Percentiles rank a stretch among this genome's conserved stretches.
These are phyloP conservation scores for Tarsius wallacei DNA, from an alignment of 2,797 vertebrate genomes.

Conservation along the genomic window DNA sequence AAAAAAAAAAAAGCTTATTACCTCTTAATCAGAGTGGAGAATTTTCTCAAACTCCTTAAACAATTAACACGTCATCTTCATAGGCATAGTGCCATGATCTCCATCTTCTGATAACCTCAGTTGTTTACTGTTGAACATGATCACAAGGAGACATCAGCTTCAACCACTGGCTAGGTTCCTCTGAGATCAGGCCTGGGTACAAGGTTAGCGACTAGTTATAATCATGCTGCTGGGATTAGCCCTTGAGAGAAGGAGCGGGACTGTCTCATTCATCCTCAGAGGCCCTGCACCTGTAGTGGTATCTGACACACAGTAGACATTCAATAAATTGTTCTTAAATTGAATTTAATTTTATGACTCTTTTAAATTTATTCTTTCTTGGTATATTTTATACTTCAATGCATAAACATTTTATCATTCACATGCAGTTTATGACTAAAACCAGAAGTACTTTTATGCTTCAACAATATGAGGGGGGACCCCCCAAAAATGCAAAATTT, in stretches of 20 bases:
- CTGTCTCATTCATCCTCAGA: neutral
- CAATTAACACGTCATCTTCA: slow-evolving; percentile 60
- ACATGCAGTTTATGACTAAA: neutral
- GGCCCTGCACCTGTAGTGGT: neutral
- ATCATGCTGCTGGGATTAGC: neutral
- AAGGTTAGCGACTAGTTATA: slow-evolving; percentile 14
- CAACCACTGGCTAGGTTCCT: neutral
- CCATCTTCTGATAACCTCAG: slow-evolving; percentile 30
- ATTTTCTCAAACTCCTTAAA: slow-evolving; percentile 45
- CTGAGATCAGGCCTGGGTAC: neutral
- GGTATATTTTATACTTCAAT: neutral
- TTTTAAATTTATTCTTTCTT: neutral
- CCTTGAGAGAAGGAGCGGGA: neutral
- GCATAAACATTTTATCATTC: neutral
- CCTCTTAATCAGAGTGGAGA: neutral
- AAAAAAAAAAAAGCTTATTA: too few relatives aligned
- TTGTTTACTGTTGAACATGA: neutral
- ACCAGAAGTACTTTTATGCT: neutral
- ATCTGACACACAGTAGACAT: neutral
- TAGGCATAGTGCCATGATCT: neutral
- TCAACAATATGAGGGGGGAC: neutral
- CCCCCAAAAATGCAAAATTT: too few relatives aligned
- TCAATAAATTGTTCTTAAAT: neutral
- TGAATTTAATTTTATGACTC: neutral
- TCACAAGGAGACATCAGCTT: slow-evolving; percentile 1